These are phyloP conservation scores for Poecilobothrus nobilitatus DNA, from an alignment of 2,888 invertebrate species.

Conservation along the genomic window DNA sequence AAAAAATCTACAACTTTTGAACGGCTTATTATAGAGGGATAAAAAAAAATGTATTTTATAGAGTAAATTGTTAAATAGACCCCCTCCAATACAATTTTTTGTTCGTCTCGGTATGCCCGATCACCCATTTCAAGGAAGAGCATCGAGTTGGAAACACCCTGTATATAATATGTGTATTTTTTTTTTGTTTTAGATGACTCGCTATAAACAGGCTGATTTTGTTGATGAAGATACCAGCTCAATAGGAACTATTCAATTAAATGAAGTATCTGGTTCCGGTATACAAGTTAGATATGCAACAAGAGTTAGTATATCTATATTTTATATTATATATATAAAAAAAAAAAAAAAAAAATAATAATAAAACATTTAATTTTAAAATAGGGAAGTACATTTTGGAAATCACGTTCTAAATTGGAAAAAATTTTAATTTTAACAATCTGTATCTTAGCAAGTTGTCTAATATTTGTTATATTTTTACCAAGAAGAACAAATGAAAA, in stretches of 20 bases:
- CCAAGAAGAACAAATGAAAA: slow-evolving; percentile 26
- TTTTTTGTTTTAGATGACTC: slow-evolving; percentile 64
- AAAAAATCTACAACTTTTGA: no score
- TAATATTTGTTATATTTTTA: slow-evolving; percentile 10
- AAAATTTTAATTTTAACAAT: slow-evolving; percentile 51
- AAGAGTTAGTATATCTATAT: slow-evolving; percentile 37
- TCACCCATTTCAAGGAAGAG: no score
- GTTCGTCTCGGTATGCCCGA: no score
- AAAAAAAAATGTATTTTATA: no score
- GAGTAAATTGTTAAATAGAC: no score
- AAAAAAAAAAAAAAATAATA: no score
- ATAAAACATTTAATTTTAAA: neutral
- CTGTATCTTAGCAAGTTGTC: slow-evolving; percentile 42
- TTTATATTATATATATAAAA: neutral
- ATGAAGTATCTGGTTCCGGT: slow-evolving; percentile 67
- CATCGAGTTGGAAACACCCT: no score
- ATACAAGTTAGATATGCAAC: slow-evolving; percentile 77
- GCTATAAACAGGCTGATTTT: slow-evolving; percentile 79
- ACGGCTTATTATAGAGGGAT: no score
- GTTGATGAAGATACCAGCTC: slow-evolving; percentile 76
- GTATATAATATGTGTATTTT: no score
- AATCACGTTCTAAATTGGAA: slow-evolving; percentile 61
- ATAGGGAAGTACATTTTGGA: slow-evolving; percentile 73
- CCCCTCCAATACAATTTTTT: no score
- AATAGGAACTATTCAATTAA: slow-evolving; percentile 74